Base-by-base conservation (phyloP, 2,797 vertebrate species). In the Cossypha caffra region DNA sequence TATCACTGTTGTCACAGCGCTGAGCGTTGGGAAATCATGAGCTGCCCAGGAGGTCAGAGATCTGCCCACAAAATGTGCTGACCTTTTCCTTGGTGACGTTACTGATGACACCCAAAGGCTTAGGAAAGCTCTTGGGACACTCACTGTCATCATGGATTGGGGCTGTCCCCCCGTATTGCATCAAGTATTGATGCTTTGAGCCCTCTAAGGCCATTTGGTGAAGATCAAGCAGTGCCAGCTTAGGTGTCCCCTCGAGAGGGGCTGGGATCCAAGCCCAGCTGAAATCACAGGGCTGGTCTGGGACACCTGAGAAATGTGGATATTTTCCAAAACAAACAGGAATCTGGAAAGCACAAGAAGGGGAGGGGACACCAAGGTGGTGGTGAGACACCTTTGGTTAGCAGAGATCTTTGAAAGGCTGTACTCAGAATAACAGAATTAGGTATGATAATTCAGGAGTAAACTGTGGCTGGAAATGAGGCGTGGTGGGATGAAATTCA, bases 11-110 rank as follows among this genome's bases (percentile, higher is more conserved):
- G 63, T 47, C 2, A 1, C 69, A 59, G 78, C 33, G 35, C 33
- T 4, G 57, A 66, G 47, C 0, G 0, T 94, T 96, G 88, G 76
- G 94, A 95, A 94, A 95, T 62, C 19, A 0, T 16, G 67, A 79
- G 59, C 59, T 31, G 67, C 35, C 47, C 73, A 81, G 64, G 66
- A 86, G 91, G 79, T 95, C 93, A 86, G 62, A 85, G 50, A 54
- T 94, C 51, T 85, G 78, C 62, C 62, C 83, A 63, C 69, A 67
- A 38, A 96, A 74, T 91, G 68, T 91, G 63, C 59, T 90, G 89
- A 90, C 91, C 89, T 86, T 91, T 68, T 26, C 16, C 83, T 48
- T 57, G 69, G 78, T 95, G 93, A 93, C 29, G 2, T 82, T 72
- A 40, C 73, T 54, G 77, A 63, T 95, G 95, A 73, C 77, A 95